Conservation (phyloP, 2,797 vertebrate genomes). For the Oophaga sylvatica region DNA sequence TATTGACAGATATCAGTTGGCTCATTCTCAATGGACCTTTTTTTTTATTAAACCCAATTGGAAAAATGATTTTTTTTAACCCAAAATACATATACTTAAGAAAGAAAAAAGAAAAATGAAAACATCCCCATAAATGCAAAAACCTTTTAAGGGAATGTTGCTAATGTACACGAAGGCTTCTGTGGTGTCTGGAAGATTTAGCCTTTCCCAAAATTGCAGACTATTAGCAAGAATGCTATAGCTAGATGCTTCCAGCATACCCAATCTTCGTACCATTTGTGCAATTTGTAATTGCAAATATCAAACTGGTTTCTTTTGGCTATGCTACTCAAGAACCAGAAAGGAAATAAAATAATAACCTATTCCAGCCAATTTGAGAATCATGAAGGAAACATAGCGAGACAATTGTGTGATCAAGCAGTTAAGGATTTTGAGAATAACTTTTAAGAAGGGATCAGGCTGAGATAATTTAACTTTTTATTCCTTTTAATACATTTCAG, state of each 20-base stretch:
- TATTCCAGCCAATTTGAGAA: not conserved
- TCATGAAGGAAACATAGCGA: not conserved
- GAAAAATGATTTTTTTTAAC: too few relatives aligned
- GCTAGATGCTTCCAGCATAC: not conserved
- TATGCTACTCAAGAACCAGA: not conserved
- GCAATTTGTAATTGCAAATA: not conserved
- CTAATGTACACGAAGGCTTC: too few relatives aligned
- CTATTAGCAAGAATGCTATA: not conserved
- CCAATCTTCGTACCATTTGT: not conserved
- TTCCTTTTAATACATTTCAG: conserved; percentile 46
- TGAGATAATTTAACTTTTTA: conserved; percentile 43
- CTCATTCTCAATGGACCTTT: too few relatives aligned
- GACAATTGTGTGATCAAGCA: not conserved
- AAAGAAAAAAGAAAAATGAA: too few relatives aligned
- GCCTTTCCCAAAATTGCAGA: too few relatives aligned
- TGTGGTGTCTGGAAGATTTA: too few relatives aligned
- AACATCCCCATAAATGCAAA: too few relatives aligned
- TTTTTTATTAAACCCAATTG: too few relatives aligned
- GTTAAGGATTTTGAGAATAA: conserved; percentile 16
- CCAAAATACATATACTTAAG: too few relatives aligned
- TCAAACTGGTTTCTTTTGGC: not conserved
- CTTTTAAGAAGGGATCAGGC: conserved; percentile 46
- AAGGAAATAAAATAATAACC: not conserved
- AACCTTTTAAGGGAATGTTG: too few relatives aligned
- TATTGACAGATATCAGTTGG: too few relatives aligned